These are phyloP conservation scores for Carollia perspicillata DNA, from an alignment of 2,113 vertebrate species.

Conservation along the genomic window DNA sequence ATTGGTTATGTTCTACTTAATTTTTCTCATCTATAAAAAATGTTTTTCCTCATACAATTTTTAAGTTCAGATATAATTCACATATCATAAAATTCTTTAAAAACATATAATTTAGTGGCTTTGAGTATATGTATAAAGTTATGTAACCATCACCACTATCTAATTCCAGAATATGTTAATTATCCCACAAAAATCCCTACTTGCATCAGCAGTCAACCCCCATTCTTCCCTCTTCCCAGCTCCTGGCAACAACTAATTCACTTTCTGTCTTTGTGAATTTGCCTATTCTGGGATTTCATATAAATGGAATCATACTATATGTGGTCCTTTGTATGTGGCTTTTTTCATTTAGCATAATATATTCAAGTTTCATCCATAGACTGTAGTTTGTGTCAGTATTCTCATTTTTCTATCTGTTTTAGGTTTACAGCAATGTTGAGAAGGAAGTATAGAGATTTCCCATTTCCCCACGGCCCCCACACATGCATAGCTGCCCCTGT, in stretches of 20 bases:
- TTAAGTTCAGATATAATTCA: background rate
- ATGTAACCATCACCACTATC: background rate
- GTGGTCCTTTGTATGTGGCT: background rate
- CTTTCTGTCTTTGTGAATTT: background rate
- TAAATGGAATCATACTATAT: background rate
- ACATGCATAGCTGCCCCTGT: background rate
- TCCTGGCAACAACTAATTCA: background rate
- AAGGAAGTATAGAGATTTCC: background rate
- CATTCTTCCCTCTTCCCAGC: background rate
- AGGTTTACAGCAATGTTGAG: background rate
- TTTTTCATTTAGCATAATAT: background rate
- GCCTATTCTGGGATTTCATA: background rate
- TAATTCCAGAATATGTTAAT: background rate
- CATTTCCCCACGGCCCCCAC: too few species aligned
- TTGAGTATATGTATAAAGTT: background rate
- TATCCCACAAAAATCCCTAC: background rate
- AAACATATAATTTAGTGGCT: background rate
- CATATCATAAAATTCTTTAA: background rate
- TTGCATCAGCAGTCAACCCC: background rate
- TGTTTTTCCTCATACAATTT: background rate
- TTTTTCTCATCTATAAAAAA: background rate
- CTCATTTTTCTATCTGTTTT: background rate
- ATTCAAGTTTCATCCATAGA: background rate
- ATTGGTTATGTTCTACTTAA: background rate
- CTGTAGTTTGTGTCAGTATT: background rate